Percentiles rank a stretch among this genome's conserved stretches.
phyloP scores from a whole-genome alignment of 2,888 invertebrate genomes.

The Cybosia mesomella region DNA sequence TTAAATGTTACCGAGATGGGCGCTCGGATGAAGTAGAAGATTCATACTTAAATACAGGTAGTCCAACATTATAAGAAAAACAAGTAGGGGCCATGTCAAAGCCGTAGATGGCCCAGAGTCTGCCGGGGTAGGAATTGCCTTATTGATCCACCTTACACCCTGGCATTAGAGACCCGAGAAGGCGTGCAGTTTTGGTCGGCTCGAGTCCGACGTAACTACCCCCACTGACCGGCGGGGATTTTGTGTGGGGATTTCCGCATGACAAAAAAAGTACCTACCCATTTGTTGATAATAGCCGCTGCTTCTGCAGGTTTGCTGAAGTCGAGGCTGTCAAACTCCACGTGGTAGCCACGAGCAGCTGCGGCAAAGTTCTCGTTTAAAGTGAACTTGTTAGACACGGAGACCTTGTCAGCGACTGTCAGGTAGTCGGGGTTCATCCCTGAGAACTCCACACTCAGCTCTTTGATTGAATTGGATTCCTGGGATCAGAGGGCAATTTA shows the following conservation, averaged over 20 bases:
- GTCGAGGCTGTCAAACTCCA: constrained; percentile 57
- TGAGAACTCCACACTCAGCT: constrained; percentile 51
- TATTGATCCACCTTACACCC: too few relatives aligned
- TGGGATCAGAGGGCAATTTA: constrained; percentile 36
- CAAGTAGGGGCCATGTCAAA: too few relatives aligned
- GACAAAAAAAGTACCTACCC: constrained; percentile 22
- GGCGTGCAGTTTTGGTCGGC: too few relatives aligned
- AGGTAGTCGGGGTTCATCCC: constrained; percentile 57
- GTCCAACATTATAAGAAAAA: too few relatives aligned
- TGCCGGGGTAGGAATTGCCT: too few relatives aligned
- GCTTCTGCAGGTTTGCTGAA: constrained; percentile 51
- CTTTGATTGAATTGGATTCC: constrained; percentile 52
- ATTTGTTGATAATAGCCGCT: constrained; percentile 52
- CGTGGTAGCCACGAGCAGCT: constrained; percentile 49
- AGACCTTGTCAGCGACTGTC: constrained; percentile 64
- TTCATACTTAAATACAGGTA: too few relatives aligned
- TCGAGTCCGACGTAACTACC: too few relatives aligned
- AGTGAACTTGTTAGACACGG: constrained; percentile 50
- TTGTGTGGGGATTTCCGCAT: neutral
- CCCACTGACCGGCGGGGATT: too few relatives aligned
- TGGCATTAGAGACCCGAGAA: too few relatives aligned
- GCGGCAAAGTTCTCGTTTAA: constrained; percentile 51
- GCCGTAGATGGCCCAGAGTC: too few relatives aligned
- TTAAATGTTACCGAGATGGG: too few relatives aligned
- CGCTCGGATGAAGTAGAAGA: too few relatives aligned